These are phyloP conservation scores for Epirrhoe alternata DNA, from an alignment of 2,888 invertebrate species.

Conservation along the genomic window DNA sequence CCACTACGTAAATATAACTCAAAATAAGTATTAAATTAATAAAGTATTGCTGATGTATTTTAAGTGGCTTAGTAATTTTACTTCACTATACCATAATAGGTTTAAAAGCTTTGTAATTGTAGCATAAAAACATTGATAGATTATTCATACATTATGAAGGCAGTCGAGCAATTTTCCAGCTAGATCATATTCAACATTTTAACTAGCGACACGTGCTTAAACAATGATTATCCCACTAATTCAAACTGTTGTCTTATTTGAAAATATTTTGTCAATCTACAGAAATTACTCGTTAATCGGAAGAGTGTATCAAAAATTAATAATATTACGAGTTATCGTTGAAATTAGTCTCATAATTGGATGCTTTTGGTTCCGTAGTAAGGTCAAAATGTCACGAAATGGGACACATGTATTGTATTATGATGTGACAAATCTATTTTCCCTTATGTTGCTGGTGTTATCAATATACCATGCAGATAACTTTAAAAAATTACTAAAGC, in stretches of 20 bases:
- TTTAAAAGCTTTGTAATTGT: neutral
- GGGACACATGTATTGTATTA: conserved; percentile 1
- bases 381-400: neutral
- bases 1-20: too few species aligned
- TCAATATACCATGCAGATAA: conserved; percentile 15
- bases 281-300: conserved; percentile 29
- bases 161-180: neutral
- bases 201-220: neutral
- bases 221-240: conserved; percentile 15
- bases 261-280: conserved; percentile 30
- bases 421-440: neutral
- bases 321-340: conserved; percentile 12
- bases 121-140: neutral
- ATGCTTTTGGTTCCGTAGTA: neutral
- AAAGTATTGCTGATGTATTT: too few species aligned
- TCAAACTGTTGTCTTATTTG: conserved; percentile 12
- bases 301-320: conserved; percentile 17
- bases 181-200: neutral
- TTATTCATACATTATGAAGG: neutral
- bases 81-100: neutral
- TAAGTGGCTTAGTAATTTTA: too few species aligned
- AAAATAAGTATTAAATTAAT: neutral
- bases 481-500: conserved; percentile 16
- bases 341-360: conserved; percentile 7
- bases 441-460: neutral